Evolutionary conservation across 2,797 vertebrate species (phyloP).

Genomic region (Squalus acanthias): DNA sequence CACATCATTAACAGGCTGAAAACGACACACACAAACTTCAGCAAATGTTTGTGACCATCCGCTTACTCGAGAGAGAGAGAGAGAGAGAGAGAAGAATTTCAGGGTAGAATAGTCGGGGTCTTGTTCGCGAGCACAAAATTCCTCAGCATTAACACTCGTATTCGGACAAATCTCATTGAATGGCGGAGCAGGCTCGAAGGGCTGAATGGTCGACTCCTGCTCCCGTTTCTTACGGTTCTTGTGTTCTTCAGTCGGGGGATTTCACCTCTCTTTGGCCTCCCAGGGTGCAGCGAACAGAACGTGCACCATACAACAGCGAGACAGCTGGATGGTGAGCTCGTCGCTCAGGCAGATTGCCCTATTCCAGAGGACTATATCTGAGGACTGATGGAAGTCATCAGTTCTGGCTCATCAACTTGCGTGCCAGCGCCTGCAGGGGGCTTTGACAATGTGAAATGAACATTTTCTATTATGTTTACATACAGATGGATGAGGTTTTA

Average conservation of each 20-base stretch:
- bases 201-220: too few relatives aligned
- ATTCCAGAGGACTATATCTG: background rate
- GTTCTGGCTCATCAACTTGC: background rate
- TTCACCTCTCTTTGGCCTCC: background rate
- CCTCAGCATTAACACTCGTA: background rate
- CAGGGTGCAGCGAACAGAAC: background rate
- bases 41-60: background rate
- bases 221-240: too few relatives aligned
- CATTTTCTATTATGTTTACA: background rate
- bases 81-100: too few relatives aligned
- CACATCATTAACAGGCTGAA: background rate
- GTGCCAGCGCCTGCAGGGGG: background rate
- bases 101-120: background rate
- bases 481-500: background rate
- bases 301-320: background rate
- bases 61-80: background rate
- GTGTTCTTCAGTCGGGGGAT: background rate
- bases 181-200: too few relatives aligned
- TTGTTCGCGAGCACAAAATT: background rate
- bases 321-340: background rate
- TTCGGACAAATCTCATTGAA: background rate
- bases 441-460: background rate
- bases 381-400: constrained; percentile 4
- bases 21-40: background rate
- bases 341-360: background rate